Conservation (phyloP, 2,888 invertebrate species). For the Tribolium freemani region DNA sequence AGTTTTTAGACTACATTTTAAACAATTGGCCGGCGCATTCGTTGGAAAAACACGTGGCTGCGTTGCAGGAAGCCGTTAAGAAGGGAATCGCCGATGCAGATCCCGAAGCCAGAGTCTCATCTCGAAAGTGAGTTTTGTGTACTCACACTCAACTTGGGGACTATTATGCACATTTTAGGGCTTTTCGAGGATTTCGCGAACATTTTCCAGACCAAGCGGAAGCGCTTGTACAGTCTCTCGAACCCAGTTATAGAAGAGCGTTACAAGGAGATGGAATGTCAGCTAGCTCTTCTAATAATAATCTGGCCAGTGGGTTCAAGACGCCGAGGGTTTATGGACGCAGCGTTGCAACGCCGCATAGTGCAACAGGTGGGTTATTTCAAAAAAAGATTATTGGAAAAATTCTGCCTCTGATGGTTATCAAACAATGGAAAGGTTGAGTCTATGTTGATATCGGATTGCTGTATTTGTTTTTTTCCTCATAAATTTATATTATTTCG, state of each 20-base stretch:
- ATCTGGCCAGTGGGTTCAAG: conserved; percentile 67
- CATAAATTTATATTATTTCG: not conserved
- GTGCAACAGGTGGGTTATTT: conserved; percentile 67
- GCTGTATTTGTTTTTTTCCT: not conserved
- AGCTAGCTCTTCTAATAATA: conserved; percentile 71
- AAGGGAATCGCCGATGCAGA: conserved; percentile 95
- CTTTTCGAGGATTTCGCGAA: conserved; percentile 90
- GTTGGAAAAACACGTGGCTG: conserved; percentile 84
- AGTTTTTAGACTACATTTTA: conserved; percentile 86
- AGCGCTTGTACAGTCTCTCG: conserved; percentile 84
- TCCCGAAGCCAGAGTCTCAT: conserved; percentile 85
- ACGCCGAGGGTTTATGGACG: conserved; percentile 65
- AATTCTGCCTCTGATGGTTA: conserved; percentile 6
- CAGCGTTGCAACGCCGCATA: conserved; percentile 60
- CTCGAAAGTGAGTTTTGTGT: conserved; percentile 78
- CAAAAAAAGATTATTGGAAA: not conserved
- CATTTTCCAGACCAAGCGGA: conserved; percentile 95
- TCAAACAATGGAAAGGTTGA: conserved; percentile 4
- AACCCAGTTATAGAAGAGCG: conserved; percentile 80
- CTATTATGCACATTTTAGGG: conserved; percentile 69
- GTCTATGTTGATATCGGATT: not conserved
- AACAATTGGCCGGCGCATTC: conserved; percentile 89
- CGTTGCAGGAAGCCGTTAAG: conserved; percentile 86
- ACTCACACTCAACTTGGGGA: not conserved
- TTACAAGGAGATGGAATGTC: conserved; percentile 72